Evolutionary conservation across 2,797 vertebrate species (phyloP), one percentile per base, ranked within the genome.

Genomic region (Enteromius afrohamiltoni): DNA sequence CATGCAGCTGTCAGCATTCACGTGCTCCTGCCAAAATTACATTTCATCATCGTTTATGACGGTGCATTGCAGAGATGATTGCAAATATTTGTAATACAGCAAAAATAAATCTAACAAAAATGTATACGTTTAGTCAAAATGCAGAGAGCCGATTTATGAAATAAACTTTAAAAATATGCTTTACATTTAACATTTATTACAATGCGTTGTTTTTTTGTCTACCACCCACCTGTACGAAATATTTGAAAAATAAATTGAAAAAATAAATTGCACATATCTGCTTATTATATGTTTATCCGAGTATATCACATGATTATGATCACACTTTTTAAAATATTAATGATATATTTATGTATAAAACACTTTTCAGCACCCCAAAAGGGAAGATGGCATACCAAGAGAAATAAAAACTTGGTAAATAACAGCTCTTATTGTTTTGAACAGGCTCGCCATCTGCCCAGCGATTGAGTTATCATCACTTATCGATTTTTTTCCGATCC

Each of bases 401-500:
- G 31, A 68, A 51, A 83, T 71, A 68, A 34, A 78, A 70, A 75
- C 62, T 16, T 16, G 11, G 53, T 68, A 40, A 37, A 68, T 37
- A 68, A 40, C 45, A 67, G 19, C 23, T 60, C 19, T 34, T 23
- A 17, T 51, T 83, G 74, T 70, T 78, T 19, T 23, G 73, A 60
- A n/a, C 53, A 45, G 17, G 23, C 14, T 42, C 60, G 76, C 68
- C 80, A 82, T 67, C 67, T 86, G 75, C 75, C 62, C 47, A 47
- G n/a, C 26, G 34, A 64, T 26, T 16, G 10, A 6, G 21, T 51
- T 26, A 65, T 69, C 5, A 53, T 65, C 29, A 23, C 29, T 75
- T 82, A 75, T 70, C 34, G 67, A 70, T 77, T 37, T 60, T 37
- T 53, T 16, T 0, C 65, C 13, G 37, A 51, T 49, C 23, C 13